Percentiles rank a stretch among this genome's conserved stretches.
These are phyloP conservation scores for Onychorhynchus coronatus DNA, from an alignment of 2,113 vertebrate species.

Conservation along the genomic window DNA sequence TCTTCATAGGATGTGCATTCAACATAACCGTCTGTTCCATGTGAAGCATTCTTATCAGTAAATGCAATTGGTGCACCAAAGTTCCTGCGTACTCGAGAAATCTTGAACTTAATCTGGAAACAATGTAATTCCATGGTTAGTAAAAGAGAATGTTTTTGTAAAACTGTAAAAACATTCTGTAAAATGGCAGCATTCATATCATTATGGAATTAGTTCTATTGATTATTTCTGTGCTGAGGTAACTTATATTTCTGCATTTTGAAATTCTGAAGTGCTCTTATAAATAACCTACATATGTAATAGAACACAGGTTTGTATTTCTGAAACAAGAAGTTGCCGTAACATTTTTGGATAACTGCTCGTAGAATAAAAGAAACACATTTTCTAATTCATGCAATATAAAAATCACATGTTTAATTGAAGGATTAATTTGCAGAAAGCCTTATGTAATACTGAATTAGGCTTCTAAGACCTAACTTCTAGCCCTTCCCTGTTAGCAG, in stretches of 20 bases:
- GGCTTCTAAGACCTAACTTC: neutral
- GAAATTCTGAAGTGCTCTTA: neutral
- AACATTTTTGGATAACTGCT: neutral
- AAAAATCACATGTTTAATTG: neutral
- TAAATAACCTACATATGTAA: neutral
- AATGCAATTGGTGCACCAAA: conserved; percentile 78
- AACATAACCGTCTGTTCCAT: conserved; percentile 70
- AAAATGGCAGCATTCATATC: neutral
- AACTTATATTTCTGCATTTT: neutral
- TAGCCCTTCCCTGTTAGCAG: neutral
- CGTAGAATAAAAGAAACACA: neutral
- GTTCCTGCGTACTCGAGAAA: conserved; percentile 72
- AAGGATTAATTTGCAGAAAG: neutral
- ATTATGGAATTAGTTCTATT: neutral
- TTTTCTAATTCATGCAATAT: neutral
- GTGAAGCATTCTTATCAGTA: conserved; percentile 73
- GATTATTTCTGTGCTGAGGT: neutral
- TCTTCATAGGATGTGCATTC: conserved; percentile 83
- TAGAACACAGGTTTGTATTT: neutral
- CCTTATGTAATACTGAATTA: neutral
- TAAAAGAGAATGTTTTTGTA: neutral
- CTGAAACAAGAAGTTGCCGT: neutral
- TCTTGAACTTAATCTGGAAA: conserved; percentile 79
- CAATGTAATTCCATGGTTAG: neutral
- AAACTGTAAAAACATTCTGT: neutral